Evolutionary conservation across 2,888 invertebrate genomes (phyloP), one percentile per base, ranked within the genome.

Genomic region (Lysandra bellargus): DNA sequence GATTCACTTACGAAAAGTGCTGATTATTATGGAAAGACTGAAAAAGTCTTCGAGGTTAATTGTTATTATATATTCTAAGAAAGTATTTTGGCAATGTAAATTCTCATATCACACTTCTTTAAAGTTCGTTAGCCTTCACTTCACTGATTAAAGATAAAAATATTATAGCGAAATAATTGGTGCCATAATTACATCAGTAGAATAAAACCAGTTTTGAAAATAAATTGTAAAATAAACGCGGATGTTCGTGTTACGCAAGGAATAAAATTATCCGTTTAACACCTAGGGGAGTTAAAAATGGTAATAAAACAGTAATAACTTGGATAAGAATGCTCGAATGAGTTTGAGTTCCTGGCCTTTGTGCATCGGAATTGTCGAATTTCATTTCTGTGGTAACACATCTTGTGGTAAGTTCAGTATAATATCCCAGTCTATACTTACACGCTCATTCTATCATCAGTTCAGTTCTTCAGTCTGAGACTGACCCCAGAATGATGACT

Each of bases 191-290:
- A 69, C 30, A 69, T 33, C 69, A 69, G 69, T 12, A 14, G 17
- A 33, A 14, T 69, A 30, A 37, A 69, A 69, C 69, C 69, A 37
- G 69, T 69, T 69, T 69, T 69, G 5, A 30, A 30, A 23, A 44
- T 74, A 74, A 74, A 44, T 44, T 44, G n/a, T 74, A n/a, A 74
- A 74, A 74, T 74, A 74, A 44, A 74, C 74, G 74, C 44, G 74
- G 74, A 74, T 44, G 74, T 74, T 44, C 74, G 6, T 23, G 40
- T 44, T 44, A 74, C 74, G 74, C 74, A 74, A 74, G 17, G 74
- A 74, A 74, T 44, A 44, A 44, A 74, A 44, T 74, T 74, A 74
- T 74, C 30, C 40, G 74, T 23, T 74, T 74, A 6, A 74, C 74
- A 74, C 74, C 40, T 74, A 44, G 74, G 69, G 69, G 33, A 37